Base-by-base conservation (phyloP, 1,140 invertebrate species). In the Solen grandis region DNA sequence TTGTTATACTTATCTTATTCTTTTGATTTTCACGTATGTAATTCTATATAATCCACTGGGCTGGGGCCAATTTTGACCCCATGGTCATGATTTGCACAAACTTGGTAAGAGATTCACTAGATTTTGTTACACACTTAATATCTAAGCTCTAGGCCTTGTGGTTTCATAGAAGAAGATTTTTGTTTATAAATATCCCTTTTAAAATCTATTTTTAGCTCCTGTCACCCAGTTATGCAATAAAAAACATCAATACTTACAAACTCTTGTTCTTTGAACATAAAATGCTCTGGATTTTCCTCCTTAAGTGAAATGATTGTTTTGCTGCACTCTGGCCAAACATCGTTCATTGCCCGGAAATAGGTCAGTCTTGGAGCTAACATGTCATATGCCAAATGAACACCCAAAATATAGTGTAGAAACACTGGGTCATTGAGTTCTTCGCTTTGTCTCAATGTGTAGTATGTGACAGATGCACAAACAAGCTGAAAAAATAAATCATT, bases 241-340 rank as follows among this genome's bases (percentile, higher is more conserved):
- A 35, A 36, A 19, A 66, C n/a, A 35, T 70, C 27, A 5, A 54
- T 50, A 80, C 57, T 70, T 80, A 80, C 77, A 72, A 80, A 72
- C 38, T 80, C 59, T 16, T 63, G 55, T 29, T 72, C 59, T 14
- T 62, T 65, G 41, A 80, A 63, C 66, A 80, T 62, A 31, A 72
- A 62, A 55, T 80, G 77, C 1, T 80, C 68, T 14, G 77, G 66
- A 3, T 73, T 65, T 0, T 52, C 36, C 25, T n/a, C 14, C 55
- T 80, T 46, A 22, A 72, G 5, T 0, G n/a, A 41, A 8, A 29
- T 41, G 14, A 72, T 72, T 1, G 38, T 46, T 5, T 31, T 3
- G 41, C 68, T 73, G 52, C 77, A 80, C 14, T 80, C 66, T 35
- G 77, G 68, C 77, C 77, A 80, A 16, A 80, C 60, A 22, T 60